phyloP scores from a whole-genome alignment of 2,888 invertebrate genomes.

The Drosophila buzzatii region DNA sequence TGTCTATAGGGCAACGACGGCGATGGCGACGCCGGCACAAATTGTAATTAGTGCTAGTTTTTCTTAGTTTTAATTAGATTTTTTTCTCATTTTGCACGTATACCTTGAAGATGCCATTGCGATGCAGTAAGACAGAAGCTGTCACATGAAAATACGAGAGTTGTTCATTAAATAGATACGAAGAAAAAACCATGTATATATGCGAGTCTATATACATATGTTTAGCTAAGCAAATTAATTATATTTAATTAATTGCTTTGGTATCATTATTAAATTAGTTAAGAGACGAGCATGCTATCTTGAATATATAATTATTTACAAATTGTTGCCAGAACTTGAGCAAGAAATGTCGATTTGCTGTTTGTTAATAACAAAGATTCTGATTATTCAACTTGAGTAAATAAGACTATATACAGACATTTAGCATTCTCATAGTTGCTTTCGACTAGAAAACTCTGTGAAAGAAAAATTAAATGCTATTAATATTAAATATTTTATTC shows the following conservation, averaged over 20 bases:
- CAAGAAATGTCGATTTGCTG: background rate
- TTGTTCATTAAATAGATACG: conserved; percentile 29
- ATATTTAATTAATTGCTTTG: background rate
- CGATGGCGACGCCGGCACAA: conserved; percentile 59
- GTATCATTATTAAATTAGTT: background rate
- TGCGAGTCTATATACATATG: background rate
- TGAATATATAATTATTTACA: background rate
- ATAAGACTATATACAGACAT: too few species aligned
- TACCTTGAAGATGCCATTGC: conserved; percentile 60
- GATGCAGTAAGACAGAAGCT: conserved; percentile 53
- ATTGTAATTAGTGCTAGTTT: conserved; percentile 75
- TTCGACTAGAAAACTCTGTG: too few species aligned
- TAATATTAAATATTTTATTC: too few species aligned
- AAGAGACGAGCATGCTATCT: background rate
- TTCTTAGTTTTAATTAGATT: conserved; percentile 69
- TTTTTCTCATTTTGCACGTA: conserved; percentile 51
- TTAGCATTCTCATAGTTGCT: too few species aligned
- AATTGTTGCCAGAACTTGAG: background rate
- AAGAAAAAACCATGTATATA: background rate
- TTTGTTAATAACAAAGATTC: background rate
- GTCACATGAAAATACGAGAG: conserved; percentile 19
- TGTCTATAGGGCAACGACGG: conserved; percentile 65
- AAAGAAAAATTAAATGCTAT: too few species aligned
- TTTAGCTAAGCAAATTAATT: conserved; percentile 13
- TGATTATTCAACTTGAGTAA: too few species aligned